phyloP scores from a whole-genome alignment of 2,797 vertebrate species.

The Paguma larvata region DNA sequence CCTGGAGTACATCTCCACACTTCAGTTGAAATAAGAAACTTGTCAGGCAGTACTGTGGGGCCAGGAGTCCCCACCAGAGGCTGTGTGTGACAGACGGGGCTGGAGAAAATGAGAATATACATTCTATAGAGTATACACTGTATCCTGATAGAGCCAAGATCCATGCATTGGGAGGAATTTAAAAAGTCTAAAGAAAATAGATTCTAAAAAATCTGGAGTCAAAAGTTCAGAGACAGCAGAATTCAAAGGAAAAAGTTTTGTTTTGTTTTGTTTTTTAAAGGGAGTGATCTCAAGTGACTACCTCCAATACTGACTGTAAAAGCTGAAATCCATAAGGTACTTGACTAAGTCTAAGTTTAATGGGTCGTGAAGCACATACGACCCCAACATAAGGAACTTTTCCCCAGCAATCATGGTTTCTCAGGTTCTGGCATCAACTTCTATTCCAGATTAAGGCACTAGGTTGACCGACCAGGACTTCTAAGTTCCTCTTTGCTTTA shows the following conservation, averaged over 20 bases:
- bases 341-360: neutral
- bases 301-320: neutral
- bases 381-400: neutral
- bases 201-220: neutral
- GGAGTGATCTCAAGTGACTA: neutral
- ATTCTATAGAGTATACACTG: neutral
- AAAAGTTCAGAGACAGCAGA: neutral
- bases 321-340: neutral
- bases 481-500: neutral
- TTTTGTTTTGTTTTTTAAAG: neutral
- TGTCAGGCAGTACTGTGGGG: neutral
- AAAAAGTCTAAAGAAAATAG: neutral
- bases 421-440: neutral
- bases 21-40: neutral
- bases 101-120: neutral
- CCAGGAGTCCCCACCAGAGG: neutral
- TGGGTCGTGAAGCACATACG: neutral
- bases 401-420: neutral
- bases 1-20: neutral
- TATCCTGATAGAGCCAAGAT: neutral
- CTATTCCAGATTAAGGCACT: neutral
- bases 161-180: neutral
- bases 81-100: neutral
- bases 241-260: neutral
- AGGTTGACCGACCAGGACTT: neutral